phyloP scores from a whole-genome alignment of 2,113 vertebrate species.

The Cochlearius cochlearius region DNA sequence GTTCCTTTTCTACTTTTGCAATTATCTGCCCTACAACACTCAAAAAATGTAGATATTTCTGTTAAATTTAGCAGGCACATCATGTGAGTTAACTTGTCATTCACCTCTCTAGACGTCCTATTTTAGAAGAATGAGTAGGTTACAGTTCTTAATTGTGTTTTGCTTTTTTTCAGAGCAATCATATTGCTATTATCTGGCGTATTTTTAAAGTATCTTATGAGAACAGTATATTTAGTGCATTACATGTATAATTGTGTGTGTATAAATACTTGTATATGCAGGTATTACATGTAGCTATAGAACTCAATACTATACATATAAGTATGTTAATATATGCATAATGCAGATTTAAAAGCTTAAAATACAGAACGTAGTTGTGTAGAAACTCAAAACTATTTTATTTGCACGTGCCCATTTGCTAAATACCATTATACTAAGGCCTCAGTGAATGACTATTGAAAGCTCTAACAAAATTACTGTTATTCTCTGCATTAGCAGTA shows the following conservation, averaged over 20 bases:
- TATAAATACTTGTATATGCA: neutral
- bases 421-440: neutral
- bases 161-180: neutral
- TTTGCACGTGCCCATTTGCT: neutral
- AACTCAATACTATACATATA: fast-evolving
- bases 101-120: neutral
- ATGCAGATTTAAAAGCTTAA: neutral
- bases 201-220: neutral
- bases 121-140: neutral
- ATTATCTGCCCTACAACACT: neutral
- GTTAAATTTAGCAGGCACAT: neutral
- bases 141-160: neutral
- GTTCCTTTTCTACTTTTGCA: neutral
- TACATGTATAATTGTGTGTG: neutral
- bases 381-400: neutral
- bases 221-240: neutral
- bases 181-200: neutral
- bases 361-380: neutral
- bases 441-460: neutral
- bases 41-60: neutral
- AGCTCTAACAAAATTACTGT: neutral
- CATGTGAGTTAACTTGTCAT: neutral
- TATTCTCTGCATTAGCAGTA: neutral
- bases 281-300: neutral
- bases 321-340: neutral